These are phyloP conservation scores for Zoanthus gigantus DNA, from an alignment of 92 coral and sea anemone species.

Conservation along the genomic window DNA sequence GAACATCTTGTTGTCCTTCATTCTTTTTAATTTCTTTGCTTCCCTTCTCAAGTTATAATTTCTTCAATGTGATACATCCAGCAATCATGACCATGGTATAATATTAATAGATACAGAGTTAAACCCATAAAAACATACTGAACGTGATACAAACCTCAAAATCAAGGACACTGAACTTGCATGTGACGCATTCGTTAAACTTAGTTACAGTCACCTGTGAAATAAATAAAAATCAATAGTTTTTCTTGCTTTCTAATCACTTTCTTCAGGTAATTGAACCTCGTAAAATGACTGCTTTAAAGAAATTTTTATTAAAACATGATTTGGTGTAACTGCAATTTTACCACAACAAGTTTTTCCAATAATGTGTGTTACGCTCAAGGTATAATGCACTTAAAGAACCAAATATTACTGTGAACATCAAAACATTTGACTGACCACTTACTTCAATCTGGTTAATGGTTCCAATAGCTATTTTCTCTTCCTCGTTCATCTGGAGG, in stretches of 20 bases:
- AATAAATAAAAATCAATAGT: not conserved
- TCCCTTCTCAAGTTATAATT: too few species aligned
- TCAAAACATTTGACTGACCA: not conserved
- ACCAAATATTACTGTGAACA: not conserved
- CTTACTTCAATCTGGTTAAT: constrained; percentile 22
- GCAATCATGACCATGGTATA: too few species aligned
- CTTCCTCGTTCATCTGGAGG: constrained; percentile 28
- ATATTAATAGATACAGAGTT: too few species aligned
- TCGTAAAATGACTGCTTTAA: too few species aligned
- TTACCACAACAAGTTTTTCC: too few species aligned
- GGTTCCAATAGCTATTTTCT: constrained; percentile 15
- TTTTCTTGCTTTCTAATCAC: too few species aligned
- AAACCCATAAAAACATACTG: too few species aligned
- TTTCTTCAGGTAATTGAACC: too few species aligned
- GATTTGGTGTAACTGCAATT: not conserved
- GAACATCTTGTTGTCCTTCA: too few species aligned
- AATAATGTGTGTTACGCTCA: not conserved
- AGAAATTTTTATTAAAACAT: not conserved
- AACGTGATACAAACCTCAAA: constrained; percentile 24
- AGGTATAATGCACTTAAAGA: too few species aligned
- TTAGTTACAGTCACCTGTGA: constrained; percentile 14
- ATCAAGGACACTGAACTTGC: constrained; percentile 8
- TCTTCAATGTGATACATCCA: too few species aligned
- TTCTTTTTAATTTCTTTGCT: too few species aligned
- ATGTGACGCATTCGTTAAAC: not conserved